Evolutionary conservation across 2,113 vertebrate species (phyloP).

Genomic region (Ondatra zibethicus): DNA sequence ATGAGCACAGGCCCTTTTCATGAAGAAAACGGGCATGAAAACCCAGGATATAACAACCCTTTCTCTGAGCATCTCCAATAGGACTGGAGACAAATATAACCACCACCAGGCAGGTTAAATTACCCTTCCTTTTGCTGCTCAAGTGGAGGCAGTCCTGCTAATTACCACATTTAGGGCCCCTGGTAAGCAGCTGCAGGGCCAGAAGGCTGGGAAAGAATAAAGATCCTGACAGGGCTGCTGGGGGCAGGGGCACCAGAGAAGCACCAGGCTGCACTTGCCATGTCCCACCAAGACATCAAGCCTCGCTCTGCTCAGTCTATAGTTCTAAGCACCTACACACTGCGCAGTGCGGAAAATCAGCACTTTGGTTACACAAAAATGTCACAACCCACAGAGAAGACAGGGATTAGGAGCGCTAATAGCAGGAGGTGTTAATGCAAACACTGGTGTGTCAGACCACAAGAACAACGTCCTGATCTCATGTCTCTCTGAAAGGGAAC

Average conservation of each 20-base stretch:
- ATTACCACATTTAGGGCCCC: not conserved
- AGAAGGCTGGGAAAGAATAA: not conserved
- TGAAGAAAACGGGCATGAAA: not conserved
- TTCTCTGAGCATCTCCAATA: not conserved
- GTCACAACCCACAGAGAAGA: constrained; percentile 12
- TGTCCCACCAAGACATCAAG: not conserved
- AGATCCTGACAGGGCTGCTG: not conserved
- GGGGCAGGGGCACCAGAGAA: not conserved
- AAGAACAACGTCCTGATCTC: not conserved
- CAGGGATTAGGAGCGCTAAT: constrained; percentile 51
- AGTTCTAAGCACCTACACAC: constrained; percentile 65
- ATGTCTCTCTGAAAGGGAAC: not conserved
- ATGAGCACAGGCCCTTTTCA: not conserved
- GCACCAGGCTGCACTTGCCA: not conserved
- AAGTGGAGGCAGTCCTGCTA: not conserved
- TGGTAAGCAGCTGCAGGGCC: constrained; percentile 54
- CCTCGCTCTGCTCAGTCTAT: not conserved
- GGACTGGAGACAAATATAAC: not conserved
- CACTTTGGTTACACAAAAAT: constrained; percentile 56
- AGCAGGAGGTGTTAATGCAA: not conserved
- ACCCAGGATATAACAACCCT: not conserved
- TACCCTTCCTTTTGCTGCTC: not conserved
- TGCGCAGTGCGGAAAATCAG: constrained; percentile 52
- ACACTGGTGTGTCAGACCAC: not conserved
- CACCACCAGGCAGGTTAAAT: constrained; percentile 22